Conservation (phyloP, 1,140 invertebrate species). For the Drosophila kohkoa region DNA sequence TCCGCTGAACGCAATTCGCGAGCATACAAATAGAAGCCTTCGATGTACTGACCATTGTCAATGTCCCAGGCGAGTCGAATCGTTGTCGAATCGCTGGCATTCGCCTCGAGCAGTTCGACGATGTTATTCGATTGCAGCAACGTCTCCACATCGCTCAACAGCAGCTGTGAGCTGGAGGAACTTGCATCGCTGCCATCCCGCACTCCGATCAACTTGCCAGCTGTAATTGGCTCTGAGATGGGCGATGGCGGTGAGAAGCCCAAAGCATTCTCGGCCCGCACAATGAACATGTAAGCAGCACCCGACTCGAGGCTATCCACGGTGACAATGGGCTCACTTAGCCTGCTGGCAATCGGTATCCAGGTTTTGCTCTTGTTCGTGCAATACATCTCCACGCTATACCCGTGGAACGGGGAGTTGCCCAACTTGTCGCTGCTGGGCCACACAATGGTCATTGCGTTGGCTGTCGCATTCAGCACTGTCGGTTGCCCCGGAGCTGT, state of each 20-base stretch:
- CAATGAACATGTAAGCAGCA: constrained; percentile 93
- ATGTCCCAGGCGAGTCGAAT: constrained; percentile 94
- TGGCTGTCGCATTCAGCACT: constrained; percentile 90
- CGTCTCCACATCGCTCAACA: constrained; percentile 88
- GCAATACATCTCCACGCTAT: constrained; percentile 90
- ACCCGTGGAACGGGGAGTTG: constrained; percentile 92
- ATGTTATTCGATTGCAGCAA: constrained; percentile 89
- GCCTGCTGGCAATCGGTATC: constrained; percentile 87
- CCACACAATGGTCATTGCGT: constrained; percentile 93
- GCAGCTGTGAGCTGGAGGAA: constrained; percentile 57
- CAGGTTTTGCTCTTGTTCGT: constrained; percentile 86
- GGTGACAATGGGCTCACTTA: constrained; percentile 88
- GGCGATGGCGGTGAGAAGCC: constrained; percentile 90
- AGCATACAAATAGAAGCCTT: constrained; percentile 91
- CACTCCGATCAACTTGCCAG: constrained; percentile 85
- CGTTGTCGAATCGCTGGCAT: constrained; percentile 92
- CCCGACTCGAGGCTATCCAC: constrained; percentile 89
- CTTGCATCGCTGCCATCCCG: constrained; percentile 87
- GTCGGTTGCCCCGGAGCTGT: constrained; percentile 91
- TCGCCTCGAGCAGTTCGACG: constrained; percentile 92
- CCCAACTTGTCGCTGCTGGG: constrained; percentile 91
- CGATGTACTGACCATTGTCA: constrained; percentile 89
- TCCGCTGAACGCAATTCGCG: constrained; percentile 86
- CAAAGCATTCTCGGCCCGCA: constrained; percentile 94
- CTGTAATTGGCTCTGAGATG: constrained; percentile 88